Conservation (phyloP, 2,888 invertebrate genomes). For the Mongoloraphidia duomilia region DNA sequence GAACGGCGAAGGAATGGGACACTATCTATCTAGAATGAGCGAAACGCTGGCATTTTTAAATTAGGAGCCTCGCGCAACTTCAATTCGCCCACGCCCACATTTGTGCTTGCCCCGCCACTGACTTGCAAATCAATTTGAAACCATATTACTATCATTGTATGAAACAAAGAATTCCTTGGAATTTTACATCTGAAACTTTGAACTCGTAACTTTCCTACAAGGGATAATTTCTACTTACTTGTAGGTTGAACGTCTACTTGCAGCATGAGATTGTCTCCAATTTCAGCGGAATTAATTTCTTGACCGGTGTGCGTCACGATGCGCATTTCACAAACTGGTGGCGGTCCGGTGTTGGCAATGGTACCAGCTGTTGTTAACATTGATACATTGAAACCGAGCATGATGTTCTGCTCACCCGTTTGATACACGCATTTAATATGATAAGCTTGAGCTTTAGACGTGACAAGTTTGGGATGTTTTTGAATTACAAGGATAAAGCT, state of each 20-base stretch:
- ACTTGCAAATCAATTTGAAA: slow-evolving; percentile 17
- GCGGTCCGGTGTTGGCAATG: slow-evolving; percentile 88
- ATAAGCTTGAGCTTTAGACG: slow-evolving; percentile 89
- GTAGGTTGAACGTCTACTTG: slow-evolving; percentile 70
- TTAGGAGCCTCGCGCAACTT: no score
- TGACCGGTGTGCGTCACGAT: slow-evolving; percentile 77
- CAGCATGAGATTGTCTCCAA: slow-evolving; percentile 76
- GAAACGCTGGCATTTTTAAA: no score
- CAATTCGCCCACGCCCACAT: no score
- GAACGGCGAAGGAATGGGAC: no score
- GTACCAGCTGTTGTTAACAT: slow-evolving; percentile 92
- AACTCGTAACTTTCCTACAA: no score
- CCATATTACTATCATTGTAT: background rate
- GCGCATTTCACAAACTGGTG: slow-evolving; percentile 83
- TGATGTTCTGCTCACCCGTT: slow-evolving; percentile 85
- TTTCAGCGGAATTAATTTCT: slow-evolving; percentile 82
- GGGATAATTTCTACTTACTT: slow-evolving; percentile 14
- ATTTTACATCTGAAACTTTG: slow-evolving; percentile 26
- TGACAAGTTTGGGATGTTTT: slow-evolving; percentile 89
- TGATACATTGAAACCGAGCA: slow-evolving; percentile 85
- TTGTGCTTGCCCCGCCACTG: no score
- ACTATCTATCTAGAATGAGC: no score
- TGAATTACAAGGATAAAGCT: slow-evolving; percentile 90
- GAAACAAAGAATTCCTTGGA: background rate
- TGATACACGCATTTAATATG: slow-evolving; percentile 92